Evolutionary conservation across 2,797 vertebrate genomes (phyloP), one percentile per base, ranked within the genome.

Genomic region (Pipistrellus pipistrellus): DNA sequence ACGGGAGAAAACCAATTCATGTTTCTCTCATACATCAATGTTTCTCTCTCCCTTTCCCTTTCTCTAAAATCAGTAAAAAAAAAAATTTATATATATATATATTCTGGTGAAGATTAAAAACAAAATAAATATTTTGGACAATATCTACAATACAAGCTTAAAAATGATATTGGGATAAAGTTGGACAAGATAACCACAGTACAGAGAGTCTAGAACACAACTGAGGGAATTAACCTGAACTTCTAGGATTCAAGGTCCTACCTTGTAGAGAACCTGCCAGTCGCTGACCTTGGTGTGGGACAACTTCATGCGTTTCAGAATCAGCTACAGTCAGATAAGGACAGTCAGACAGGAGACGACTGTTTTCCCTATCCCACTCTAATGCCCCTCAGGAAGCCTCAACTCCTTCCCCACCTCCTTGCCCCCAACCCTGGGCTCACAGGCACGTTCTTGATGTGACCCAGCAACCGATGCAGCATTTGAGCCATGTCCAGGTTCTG

Each of bases 241-340:
- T 53, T 94, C 48, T 55, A 14, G 41, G 41, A 59, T 78, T 55
- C 51, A 78, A 76, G 59, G 18, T 4, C 95, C 86, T 95, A 99
- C 99, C 98, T 99, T 99, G 95, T 99, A 99, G 27, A 99, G 98
- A 95, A 98, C 98, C 88, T 99, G 99, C 99, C 99, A 99, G 98
- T 99, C 99, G 6, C 96, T 98, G 90, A 99, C 98, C 98, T 99
- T 99, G 92, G 99, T 99, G 96, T 99, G 98, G 87, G 99, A 99
- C 83, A 99, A 98, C 86, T 98, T 98, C 99, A 99, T 99, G 94
- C 98, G 99, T 84, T 98, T 99, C 83, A 99, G 98, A 97, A 99
- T 98, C 96, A 98, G 98, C 99, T 99, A 95, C 18, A 96, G 53
- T 93, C 14, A 96, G 66, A 98, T 51, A 88, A 68, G n/a, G n/a